Evolutionary conservation across 2,797 vertebrate species (phyloP), one percentile per base, ranked within the genome.

Genomic region (Muscicapa comitata): DNA sequence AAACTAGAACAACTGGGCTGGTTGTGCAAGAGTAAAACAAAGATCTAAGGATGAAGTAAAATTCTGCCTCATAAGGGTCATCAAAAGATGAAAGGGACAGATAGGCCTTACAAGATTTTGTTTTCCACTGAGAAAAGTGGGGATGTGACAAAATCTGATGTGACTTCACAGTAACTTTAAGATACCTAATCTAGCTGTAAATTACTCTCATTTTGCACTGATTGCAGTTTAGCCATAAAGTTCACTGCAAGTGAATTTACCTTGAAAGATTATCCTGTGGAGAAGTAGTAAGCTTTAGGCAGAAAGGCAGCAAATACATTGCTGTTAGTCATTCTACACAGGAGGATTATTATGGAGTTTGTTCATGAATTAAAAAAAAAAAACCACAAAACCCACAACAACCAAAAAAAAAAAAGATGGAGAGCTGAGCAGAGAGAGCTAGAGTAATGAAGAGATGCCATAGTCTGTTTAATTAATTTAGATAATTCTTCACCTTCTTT

Each of bases 211-310:
- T 72, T 90, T 80, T 65, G 10, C 75, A 38, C 19, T 75, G 28
- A 14, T 62, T 0, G 0, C 17, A 54, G 21, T 81, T 94, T 59
- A 88, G 31, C 31, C 51, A 23, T 61, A 14, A 83, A 74, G 53
- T 68, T 88, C 68, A 78, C 28, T 72, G 47, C 31, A 68, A 77
- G 19, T 8, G 42, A 61, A 72, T 92, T 81, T 86, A 65, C n/a
- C 17, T 51, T 78, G 47, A 54, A 43, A 77, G 29, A 65, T 80
- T 77, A 31, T 72, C 47, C 14, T 67, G 25, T 25, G 45, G 45
- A 86, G 35, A 66, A 43, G 7, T 33, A 48, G 7, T 17, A 47
- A 71, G 3, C 7, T 71, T 77, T 55, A 82, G 74, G 16, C 8
- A 63, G 62, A 68, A 88, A 74, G 14, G 17, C 43, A 68, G 20